Evolutionary conservation across 2,888 invertebrate species (phyloP), one percentile per base, ranked within the genome.

Genomic region (Nemapogon koenigi): DNA sequence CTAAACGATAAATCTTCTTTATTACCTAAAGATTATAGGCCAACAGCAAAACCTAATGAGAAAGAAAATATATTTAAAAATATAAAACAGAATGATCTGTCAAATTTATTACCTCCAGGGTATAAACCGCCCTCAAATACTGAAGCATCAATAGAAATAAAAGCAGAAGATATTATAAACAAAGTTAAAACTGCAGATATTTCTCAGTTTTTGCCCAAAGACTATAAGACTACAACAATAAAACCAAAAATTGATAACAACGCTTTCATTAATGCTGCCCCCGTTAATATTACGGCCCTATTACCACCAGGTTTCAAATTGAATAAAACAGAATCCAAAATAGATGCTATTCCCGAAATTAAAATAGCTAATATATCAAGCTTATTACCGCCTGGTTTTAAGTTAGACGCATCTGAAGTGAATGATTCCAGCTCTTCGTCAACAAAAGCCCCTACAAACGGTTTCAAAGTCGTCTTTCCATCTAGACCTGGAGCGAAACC

Each of bases 381-480:
- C 6, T 39, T 52, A 22, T 10, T 22, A 22, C 22, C 22, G 22
- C 22, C 22, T 7, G 10, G 22, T 22, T 22, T 22, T 10, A 22
- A 6, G 10, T 10, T 10, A 7, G 10, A 22, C 8, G 22, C 8
- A 6, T 7, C 22, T 6, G 61, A 64, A 35, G 25, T 49, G 11
- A 35, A 42, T 16, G 43, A 49, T 16, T 27, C 56, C 2, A 60
- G 53, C 25, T 48, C 58, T 11, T 17, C 17, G 14, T 59, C 79
- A 3, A 69, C 76, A 1, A 81, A 76, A 44, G 57, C 79, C 17
- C 59, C 78, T 25, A 52, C 64, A 10, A 66, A 81, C 16, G 71
- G 82, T 2, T 76, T 84, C 11, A 90, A 90, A 63, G 62, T 91
- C 7, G 88, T 91, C 1, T 93, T 92, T 49, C 92, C 93, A 0